Evolutionary conservation across 2,113 vertebrate genomes (phyloP), one percentile per base, ranked within the genome.

Genomic region (Cryptoleucopteryx plumbea): DNA sequence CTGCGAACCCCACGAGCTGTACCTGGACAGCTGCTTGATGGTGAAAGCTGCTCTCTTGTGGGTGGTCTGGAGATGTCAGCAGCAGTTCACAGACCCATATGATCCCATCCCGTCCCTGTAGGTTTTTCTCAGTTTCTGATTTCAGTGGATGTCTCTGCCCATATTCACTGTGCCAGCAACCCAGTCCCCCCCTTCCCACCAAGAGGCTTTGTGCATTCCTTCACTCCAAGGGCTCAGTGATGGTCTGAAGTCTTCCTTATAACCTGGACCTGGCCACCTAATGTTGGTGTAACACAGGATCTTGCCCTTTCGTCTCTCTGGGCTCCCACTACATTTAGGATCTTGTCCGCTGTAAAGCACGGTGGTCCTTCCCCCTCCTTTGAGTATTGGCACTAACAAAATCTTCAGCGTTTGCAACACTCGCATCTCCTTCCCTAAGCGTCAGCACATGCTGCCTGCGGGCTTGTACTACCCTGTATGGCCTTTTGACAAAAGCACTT

Each of bases 21-120:
- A 32, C 34, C 20, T 14, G 34, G 42, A 36, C 8, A 1, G 11
- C 26, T 3, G 1, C 52, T 81, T 23, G 20, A 10, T 18, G 48
- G 20, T 36, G 47, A 25, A 84, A 63, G 16, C 38, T 45, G 32
- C 48, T 43, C 29, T 71, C 7, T 18, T 22, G 43, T 50, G 55
- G 16, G 40, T 32, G 48, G 40, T 26, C 58, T 38, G 58, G 58
- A 43, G 26, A 25, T 36, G 55, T 52, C 68, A 32, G 38, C 65
- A 59, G n/a, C 1, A 1, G 8, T 27, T 32, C 43, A 32, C 13
- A 9, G 45, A 62, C 16, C 47, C 20, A 3, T 9, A 13, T 1
- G 10, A 47, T 27, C 52, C 21, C 17, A 40, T 13, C n/a, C 53
- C 19, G 3, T 36, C 47, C 38, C 47, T 31, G 22, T 11, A 19